Conservation (phyloP, 2,888 invertebrate genomes). For the Polymixis flavicincta region DNA sequence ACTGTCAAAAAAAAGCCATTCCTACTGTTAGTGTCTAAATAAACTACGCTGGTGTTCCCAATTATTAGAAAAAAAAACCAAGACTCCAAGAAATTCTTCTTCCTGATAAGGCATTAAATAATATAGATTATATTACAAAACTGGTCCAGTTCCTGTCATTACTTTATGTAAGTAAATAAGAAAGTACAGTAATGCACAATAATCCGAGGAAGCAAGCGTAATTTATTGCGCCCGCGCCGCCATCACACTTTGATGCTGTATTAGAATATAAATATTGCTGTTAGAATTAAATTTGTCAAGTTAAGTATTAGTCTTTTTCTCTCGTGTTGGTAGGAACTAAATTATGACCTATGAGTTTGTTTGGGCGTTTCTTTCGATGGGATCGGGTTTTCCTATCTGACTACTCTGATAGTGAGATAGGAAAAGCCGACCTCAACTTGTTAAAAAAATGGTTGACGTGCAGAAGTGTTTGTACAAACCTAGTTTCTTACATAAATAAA, state of each 20-base stretch:
- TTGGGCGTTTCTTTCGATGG: too few relatives aligned
- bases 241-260: conserved; percentile 32
- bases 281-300: neutral
- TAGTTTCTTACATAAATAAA: too few relatives aligned
- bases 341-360: too few relatives aligned
- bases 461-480: too few relatives aligned
- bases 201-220: conserved; percentile 41
- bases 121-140: conserved; percentile 37
- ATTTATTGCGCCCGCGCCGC: conserved; percentile 35
- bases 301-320: neutral
- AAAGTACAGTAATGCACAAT: conserved; percentile 53
- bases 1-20: too few relatives aligned
- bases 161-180: conserved; percentile 58
- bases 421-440: too few relatives aligned
- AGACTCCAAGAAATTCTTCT: conserved; percentile 10
- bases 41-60: too few relatives aligned
- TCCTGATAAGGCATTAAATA: conserved; percentile 28
- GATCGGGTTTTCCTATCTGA: too few relatives aligned
- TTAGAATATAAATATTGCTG: conserved; percentile 8
- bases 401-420: too few relatives aligned
- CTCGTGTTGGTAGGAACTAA: too few relatives aligned
- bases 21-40: too few relatives aligned
- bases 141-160: conserved; percentile 50
- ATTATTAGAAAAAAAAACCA: neutral
- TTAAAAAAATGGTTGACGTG: too few relatives aligned